These are phyloP conservation scores for Hydrochoerus hydrochaeris DNA, from an alignment of 2,113 vertebrate species.

Conservation along the genomic window DNA sequence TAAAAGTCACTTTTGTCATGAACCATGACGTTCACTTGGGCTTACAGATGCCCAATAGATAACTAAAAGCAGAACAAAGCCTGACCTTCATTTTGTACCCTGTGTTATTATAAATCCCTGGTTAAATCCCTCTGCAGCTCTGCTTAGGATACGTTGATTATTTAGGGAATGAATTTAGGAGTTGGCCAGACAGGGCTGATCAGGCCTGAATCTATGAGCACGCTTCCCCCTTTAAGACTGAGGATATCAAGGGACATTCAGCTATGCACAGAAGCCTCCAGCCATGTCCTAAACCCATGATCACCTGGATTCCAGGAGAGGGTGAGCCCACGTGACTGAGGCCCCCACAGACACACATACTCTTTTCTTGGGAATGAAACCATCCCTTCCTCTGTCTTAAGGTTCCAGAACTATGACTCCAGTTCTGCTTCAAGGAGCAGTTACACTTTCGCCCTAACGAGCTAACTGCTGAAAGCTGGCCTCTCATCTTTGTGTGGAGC, in stretches of 20 bases:
- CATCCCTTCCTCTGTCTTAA: background rate
- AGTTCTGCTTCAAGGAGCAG: background rate
- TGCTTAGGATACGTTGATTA: background rate
- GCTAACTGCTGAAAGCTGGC: background rate
- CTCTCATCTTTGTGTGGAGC: background rate
- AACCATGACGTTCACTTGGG: background rate
- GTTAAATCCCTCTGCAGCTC: background rate
- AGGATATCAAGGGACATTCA: background rate
- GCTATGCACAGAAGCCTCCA: background rate
- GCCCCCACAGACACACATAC: background rate
- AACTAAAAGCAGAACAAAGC: background rate
- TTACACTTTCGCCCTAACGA: background rate
- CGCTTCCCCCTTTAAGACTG: background rate
- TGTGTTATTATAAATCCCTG: background rate
- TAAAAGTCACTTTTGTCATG: background rate
- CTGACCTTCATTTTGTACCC: background rate
- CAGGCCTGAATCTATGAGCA: background rate
- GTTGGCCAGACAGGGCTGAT: background rate
- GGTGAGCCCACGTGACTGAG: background rate
- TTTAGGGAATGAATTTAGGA: background rate
- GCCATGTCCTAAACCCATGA: background rate
- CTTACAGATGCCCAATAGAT: background rate
- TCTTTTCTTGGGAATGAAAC: background rate
- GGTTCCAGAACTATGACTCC: background rate
- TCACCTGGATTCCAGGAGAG: background rate